Percentiles rank a stretch among this genome's conserved stretches.
These are phyloP conservation scores for Solenopsis invicta DNA, from an alignment of 1,140 invertebrate genomes.

Conservation along the genomic window DNA sequence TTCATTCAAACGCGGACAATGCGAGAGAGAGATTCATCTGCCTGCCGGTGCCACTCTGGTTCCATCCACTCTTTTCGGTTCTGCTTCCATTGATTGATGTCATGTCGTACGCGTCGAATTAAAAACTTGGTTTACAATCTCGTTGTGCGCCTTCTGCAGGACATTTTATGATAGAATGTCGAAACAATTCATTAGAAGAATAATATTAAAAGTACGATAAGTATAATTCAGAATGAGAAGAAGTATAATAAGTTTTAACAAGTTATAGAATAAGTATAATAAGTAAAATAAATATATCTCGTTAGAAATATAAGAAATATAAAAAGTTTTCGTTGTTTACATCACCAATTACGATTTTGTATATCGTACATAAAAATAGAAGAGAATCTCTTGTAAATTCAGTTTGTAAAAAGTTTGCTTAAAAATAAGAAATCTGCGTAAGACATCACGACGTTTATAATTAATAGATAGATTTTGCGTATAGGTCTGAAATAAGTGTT, in stretches of 20 bases:
- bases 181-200: neutral
- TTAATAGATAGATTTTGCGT: conserved; percentile 12
- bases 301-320: neutral
- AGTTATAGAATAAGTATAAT: no score
- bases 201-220: no score
- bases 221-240: no score
- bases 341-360: neutral
- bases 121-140: conserved; percentile 85
- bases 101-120: conserved; percentile 86
- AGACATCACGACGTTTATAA: conserved; percentile 7
- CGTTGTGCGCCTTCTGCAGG: conserved; percentile 78
- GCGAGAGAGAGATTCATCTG: conserved; percentile 85
- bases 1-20: conserved; percentile 86
- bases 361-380: neutral
- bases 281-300: no score
- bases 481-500: conserved; percentile 37
- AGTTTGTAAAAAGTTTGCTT: conserved; percentile 62
- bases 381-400: conserved; percentile 35
- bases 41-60: conserved; percentile 78
- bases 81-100: conserved; percentile 79
- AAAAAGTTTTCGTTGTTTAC: neutral
- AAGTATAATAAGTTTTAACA: no score
- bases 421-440: neutral
- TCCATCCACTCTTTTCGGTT: conserved; percentile 70
- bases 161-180: conserved; percentile 70